Conservation (phyloP, 2,888 invertebrate species). For the Cetonia aurata region DNA sequence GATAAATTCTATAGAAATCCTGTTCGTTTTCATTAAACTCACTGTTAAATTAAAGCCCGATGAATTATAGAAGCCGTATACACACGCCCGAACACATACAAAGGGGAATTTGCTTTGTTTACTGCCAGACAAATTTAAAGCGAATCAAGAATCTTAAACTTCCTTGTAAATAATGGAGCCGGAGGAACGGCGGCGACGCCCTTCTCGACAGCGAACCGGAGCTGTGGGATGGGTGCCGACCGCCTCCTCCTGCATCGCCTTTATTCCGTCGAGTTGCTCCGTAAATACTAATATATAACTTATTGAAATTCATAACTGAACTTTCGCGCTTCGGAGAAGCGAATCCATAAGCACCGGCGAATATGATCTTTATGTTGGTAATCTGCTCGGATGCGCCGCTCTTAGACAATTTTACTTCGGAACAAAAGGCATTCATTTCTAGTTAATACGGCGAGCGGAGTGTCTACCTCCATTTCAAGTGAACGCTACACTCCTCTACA, state of each 20-base stretch:
- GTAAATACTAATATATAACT: constrained; percentile 64
- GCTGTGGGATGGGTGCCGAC: constrained; percentile 51
- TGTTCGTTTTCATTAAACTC: constrained; percentile 43
- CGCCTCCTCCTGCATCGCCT: neutral
- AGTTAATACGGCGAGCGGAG: constrained; percentile 57
- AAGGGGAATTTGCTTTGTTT: constrained; percentile 57
- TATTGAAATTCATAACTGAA: constrained; percentile 64
- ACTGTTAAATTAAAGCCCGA: constrained; percentile 42
- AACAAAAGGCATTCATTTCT: constrained; percentile 62
- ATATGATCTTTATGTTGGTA: constrained; percentile 59
- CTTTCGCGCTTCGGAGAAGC: constrained; percentile 52
- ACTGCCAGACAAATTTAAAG: constrained; percentile 59
- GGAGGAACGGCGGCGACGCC: neutral
- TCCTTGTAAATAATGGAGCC: constrained; percentile 60
- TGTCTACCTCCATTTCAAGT: constrained; percentile 40
- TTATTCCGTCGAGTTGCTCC: constrained; percentile 53
- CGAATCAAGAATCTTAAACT: constrained; percentile 60
- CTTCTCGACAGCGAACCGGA: neutral
- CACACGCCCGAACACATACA: constrained; percentile 50
- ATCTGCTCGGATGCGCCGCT: constrained; percentile 58
- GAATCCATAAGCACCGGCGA: constrained; percentile 50
- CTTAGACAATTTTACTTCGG: constrained; percentile 59
- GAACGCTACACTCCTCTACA: constrained; percentile 43
- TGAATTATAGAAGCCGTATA: constrained; percentile 40
- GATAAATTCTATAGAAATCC: constrained; percentile 46